Base-by-base conservation (phyloP, 2,888 invertebrate species). In the Hetaerina titia region DNA sequence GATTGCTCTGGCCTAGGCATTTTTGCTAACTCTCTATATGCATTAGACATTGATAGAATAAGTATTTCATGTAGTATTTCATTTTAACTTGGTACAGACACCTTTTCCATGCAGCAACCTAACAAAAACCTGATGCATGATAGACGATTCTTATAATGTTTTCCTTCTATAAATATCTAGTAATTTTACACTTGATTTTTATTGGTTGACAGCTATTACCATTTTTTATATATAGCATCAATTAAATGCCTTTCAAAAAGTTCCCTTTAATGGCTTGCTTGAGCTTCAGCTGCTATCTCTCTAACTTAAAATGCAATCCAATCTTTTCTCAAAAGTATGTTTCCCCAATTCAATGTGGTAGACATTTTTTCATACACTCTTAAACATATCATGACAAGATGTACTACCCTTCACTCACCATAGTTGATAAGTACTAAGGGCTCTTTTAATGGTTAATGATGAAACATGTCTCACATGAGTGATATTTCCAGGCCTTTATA, bases 401-500 rank as follows among this genome's bases (percentile, higher is more conserved):
- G 74, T n/a, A 1, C 81, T 81, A 81, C 11, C 13, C 31, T 31
- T 81, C 6, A 31, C 25, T 81, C 13, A 69, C 9, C 31, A 81
- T 81, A 15, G 25, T 81, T 81, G 13, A 31, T 81, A 69, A n/a
- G 25, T 31, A 81, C 9, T 8, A 31, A 81, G 11, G 11, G 31
- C 31, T 81, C 81, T 31, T 81, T 31, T 11, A 31, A 81, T 31
- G 81, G 13, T 63, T 8, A 0, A 25, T 63, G 19, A 57, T n/a
- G 45, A 90, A 63, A 63, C 25, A 90, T 63, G 63, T 63, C n/a
- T 31, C 19, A 31, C n/a, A 90, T 63, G 45, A 90, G 31, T 63
- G 63, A 90, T 63, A 90, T 90, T 57, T 90, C 45, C 90, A 60
- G 58, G 57, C 90, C 81, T 81, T 81, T 81, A 81, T 81, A 15